These are phyloP conservation scores for Petrocephalus microphthalmus DNA, from an alignment of 2,113 vertebrate genomes.

Conservation along the genomic window DNA sequence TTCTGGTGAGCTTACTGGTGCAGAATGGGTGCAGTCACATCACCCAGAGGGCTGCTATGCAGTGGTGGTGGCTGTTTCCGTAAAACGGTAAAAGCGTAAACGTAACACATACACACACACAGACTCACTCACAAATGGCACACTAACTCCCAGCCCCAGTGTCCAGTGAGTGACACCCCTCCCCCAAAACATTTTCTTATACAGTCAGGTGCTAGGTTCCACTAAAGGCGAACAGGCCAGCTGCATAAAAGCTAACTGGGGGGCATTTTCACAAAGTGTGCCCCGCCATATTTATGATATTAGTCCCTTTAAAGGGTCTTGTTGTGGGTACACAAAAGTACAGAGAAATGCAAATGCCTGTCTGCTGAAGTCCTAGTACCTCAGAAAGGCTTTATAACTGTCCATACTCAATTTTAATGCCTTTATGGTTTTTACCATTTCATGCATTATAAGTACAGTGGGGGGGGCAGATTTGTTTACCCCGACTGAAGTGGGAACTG, in stretches of 20 bases:
- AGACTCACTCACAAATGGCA: not conserved
- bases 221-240: not conserved
- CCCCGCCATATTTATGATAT: not conserved
- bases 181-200: not conserved
- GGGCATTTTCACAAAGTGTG: not conserved
- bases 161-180: not conserved
- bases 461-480: not conserved
- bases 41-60: not conserved
- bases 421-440: not conserved
- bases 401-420: not conserved
- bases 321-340: not conserved
- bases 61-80: not conserved
- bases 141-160: not conserved
- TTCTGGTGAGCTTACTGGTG: not conserved
- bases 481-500: not conserved
- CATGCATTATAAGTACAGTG: not conserved
- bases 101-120: too few relatives aligned
- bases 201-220: not conserved
- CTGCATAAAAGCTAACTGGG: not conserved
- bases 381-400: not conserved
- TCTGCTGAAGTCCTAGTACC: not conserved
- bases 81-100: not conserved
- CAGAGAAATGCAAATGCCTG: not conserved
- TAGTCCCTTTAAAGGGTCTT: not conserved
- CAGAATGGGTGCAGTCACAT: not conserved